Percentiles rank a stretch among this genome's conserved stretches.
Conservation (phyloP, 2,888 invertebrate species). For the Drosophila tanythrix region DNA sequence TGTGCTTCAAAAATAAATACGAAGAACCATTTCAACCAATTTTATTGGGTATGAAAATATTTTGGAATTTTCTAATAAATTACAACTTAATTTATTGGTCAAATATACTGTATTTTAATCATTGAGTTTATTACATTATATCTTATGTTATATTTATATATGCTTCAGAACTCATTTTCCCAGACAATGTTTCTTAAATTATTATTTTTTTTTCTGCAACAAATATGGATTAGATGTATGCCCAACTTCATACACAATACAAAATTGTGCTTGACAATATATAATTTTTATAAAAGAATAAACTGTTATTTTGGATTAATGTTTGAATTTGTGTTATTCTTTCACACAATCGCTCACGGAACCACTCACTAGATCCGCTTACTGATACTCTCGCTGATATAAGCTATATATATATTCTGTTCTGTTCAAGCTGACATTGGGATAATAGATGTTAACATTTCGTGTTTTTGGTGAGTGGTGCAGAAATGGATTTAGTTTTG, state of each 20-base stretch:
- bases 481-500: constrained; percentile 47
- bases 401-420: constrained; percentile 21
- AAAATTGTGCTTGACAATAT: constrained; percentile 84
- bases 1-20: neutral
- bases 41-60: neutral
- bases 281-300: constrained; percentile 76
- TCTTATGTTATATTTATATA: neutral
- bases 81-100: neutral
- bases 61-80: neutral
- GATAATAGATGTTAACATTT: constrained; percentile 65
- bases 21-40: neutral
- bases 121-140: neutral
- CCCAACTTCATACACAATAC: constrained; percentile 5
- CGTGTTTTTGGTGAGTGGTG: constrained; percentile 42
- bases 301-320: constrained; percentile 3
- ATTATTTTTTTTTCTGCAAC: neutral
- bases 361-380: constrained; percentile 22
- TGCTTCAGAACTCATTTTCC: neutral
- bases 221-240: neutral
- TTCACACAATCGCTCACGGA: constrained; percentile 21
- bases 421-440: constrained; percentile 47
- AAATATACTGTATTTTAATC: constrained; percentile 4
- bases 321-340: constrained; percentile 22
- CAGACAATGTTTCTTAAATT: neutral
- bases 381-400: constrained; percentile 13